Evolutionary conservation across 2,888 invertebrate genomes (phyloP), one percentile per base, ranked within the genome.

Genomic region (Acronicta alni): DNA sequence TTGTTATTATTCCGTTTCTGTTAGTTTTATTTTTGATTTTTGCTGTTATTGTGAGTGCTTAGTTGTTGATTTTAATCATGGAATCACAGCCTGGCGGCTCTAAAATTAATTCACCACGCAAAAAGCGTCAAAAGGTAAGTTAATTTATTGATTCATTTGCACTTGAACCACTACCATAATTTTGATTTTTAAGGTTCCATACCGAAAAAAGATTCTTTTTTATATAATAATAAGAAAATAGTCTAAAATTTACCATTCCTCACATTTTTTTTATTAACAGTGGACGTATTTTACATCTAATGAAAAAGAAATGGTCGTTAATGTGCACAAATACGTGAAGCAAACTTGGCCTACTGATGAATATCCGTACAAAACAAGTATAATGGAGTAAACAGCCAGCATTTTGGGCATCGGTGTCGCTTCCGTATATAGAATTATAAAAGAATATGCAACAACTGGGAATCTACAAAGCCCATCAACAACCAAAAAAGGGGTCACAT

Each of bases 341-440:
- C 26, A 58, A 53, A 46, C 54, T 20, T 59, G 64, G 64, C 64
- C 64, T 16, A 15, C 41, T 23, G 52, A 59, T 52, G 30, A 59
- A 56, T 56, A 64, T 51, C 59, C 64, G n/a, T 64, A 55, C 23
- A 64, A 52, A 47, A 55, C 54, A 16, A 38, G 41, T 6, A 43
- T 64, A 46, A 47, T 18, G 23, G 23, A 64, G 14, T 52, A 44
- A 44, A 59, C 59, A 44, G 55, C 59, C 6, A 9, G 30, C 9
- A 55, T 59, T 35, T 37, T 56, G n/a, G n/a, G n/a, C n/a, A n/a
- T n/a, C n/a, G n/a, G n/a, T n/a, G n/a, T n/a, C n/a, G n/a, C n/a
- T n/a, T n/a, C n/a, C n/a, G n/a, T n/a, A n/a, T n/a, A n/a, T n/a
- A n/a, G n/a, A n/a, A n/a, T n/a, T n/a, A n/a, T n/a, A n/a, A n/a